These are phyloP conservation scores for Gymnosoma rotundatum DNA, from an alignment of 2,888 invertebrate genomes.

Conservation along the genomic window DNA sequence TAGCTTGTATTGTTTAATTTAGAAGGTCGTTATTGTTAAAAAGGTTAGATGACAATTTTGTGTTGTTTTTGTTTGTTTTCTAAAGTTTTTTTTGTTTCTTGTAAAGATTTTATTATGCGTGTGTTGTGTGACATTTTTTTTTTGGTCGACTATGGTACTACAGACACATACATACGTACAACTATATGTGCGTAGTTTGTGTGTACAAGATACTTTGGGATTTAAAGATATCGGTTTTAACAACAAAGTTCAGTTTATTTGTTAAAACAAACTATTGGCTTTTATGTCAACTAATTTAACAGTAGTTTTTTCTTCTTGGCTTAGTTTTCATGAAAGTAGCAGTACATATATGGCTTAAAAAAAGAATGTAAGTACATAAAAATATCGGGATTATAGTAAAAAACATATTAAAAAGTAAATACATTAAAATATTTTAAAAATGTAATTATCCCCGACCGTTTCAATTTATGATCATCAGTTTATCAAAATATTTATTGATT, in stretches of 20 bases:
- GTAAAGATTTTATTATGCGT: constrained; percentile 34
- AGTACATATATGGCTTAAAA: not conserved
- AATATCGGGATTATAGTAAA: not conserved
- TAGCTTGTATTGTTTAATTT: constrained; percentile 63
- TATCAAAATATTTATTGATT: constrained; percentile 40
- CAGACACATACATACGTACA: not conserved
- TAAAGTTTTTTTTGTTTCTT: constrained; percentile 32
- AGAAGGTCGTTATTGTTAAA: constrained; percentile 68
- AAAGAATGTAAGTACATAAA: not conserved
- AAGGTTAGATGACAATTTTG: constrained; percentile 63
- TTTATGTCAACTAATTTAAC: constrained; percentile 58
- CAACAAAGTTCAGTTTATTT: constrained; percentile 53
- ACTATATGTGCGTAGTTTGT: too few relatives aligned
- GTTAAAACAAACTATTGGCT: constrained; percentile 63
- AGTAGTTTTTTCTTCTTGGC: constrained; percentile 18
- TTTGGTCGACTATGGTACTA: not conserved
- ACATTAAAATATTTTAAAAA: not conserved
- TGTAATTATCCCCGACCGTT: constrained; percentile 13
- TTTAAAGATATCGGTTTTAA: constrained; percentile 55
- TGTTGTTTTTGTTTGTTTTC: constrained; percentile 23
- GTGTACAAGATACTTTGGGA: constrained; percentile 42
- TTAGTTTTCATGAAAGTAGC: not conserved
- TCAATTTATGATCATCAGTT: constrained; percentile 33
- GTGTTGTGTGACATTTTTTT: not conserved
- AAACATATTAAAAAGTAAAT: not conserved